Base-by-base conservation (phyloP, 2,888 invertebrate species). In the Quadriops clusia region DNA sequence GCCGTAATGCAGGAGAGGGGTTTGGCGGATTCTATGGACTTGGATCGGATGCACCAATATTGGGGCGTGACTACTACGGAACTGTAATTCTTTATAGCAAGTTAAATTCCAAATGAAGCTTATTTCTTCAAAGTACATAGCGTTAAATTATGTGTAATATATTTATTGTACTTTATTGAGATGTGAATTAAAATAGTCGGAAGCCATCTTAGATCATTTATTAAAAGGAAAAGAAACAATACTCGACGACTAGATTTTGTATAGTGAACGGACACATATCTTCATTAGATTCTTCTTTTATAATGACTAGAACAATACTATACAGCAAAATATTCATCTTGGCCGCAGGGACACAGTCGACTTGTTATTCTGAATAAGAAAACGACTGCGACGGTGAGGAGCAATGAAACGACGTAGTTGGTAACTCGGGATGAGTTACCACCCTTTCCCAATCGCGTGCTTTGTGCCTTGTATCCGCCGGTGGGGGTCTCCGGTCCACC, bases 51-150 rank as follows among this genome's bases (percentile, higher is more conserved):
- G 81, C 81, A 85, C 45, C 85, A 86, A 48, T 87, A 87, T 60
- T 87, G 87, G 87, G 86, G 85, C 28, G 84, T 87, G 24, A 84
- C 86, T 8, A 86, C 86, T 2, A 87, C 86, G 0, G 86, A 86
- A 58, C 60, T 87, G 42, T 86, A 67, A 68, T 39, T 24, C 25
- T 2, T 11, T 6, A 23, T 23, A 23, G 5, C 11, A 23, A 3
- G 5, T 23, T 23, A 23, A 23, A n/a, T 23, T 23, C 7, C 7
- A 6, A 12, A 6, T 4, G 13, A 23, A 12, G 3, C 11, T 2
- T 6, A 23, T 7, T 23, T 23, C 13, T 4, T 12, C 13, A 2
- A 7, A 12, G 7, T 6, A 12, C 23, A 23, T 23, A 23, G n/a
- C 13, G 9, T 12, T 23, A 23, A 17, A n/a, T 7, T n/a, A 14